phyloP scores from a whole-genome alignment of 2,113 vertebrate genomes.

The Rhabdomys dilectus region DNA sequence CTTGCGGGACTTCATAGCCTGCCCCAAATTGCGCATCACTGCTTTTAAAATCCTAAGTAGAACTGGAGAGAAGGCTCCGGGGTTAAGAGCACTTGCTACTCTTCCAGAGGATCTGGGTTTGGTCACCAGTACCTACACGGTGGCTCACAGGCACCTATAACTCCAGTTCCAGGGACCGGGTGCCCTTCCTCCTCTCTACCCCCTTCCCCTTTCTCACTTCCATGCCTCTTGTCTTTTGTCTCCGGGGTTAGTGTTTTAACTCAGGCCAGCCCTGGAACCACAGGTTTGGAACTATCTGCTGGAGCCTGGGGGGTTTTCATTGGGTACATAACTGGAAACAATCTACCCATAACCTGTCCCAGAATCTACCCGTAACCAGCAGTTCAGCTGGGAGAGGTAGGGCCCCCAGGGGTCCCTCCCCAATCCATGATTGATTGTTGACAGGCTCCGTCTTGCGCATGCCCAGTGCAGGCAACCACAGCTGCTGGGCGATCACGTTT shows the following conservation, averaged over 20 bases:
- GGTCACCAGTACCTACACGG: background rate
- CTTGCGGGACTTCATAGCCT: background rate
- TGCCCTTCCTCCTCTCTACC: background rate
- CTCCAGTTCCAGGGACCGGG: background rate
- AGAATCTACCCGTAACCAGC: background rate
- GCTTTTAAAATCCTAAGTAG: background rate
- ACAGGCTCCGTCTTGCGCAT: background rate
- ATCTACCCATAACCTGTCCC: no score
- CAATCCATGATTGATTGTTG: background rate
- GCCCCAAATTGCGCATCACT: background rate
- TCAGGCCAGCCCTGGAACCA: no score
- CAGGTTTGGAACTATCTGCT: background rate
- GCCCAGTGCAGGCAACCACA: background rate
- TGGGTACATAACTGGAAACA: background rate
- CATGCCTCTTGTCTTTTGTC: background rate
- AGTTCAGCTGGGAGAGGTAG: background rate
- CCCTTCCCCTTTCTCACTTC: background rate
- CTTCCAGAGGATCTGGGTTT: background rate
- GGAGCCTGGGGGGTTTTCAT: no score
- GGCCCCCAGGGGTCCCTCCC: no score
- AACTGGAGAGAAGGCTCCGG: background rate
- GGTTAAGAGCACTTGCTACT: background rate
- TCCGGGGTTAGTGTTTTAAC: background rate
- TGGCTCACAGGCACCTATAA: background rate
- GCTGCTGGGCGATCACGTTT: background rate